phyloP scores from a whole-genome alignment of 2,888 invertebrate species.

The Netelia fuscicornis region DNA sequence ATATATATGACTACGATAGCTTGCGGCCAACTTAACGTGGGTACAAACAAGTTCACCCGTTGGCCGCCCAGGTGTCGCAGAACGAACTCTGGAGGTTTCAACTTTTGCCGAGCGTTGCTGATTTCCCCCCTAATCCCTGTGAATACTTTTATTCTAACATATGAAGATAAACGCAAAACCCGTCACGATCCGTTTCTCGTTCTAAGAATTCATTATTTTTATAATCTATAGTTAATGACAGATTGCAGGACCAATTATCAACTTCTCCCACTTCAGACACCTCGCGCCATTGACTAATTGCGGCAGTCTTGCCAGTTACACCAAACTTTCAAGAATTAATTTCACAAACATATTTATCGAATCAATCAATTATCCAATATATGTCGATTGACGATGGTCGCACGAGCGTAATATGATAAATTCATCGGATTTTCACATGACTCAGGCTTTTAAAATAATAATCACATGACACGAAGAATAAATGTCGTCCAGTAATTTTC shows the following conservation, averaged over 20 bases:
- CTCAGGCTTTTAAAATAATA: slow-evolving; percentile 15
- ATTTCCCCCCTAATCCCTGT: too few species aligned
- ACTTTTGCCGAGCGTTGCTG: too few species aligned
- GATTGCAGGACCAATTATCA: slow-evolving; percentile 20
- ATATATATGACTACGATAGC: too few species aligned
- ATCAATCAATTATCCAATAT: slow-evolving; percentile 16
- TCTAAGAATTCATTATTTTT: neutral
- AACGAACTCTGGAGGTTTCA: too few species aligned
- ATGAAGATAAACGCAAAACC: neutral
- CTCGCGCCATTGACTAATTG: slow-evolving; percentile 1
- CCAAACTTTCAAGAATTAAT: slow-evolving; percentile 22
- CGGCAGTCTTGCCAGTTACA: neutral
- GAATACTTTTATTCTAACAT: neutral
- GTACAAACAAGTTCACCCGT: too few species aligned
- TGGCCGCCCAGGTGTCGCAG: too few species aligned
- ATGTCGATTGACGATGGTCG: neutral
- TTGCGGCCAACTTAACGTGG: too few species aligned
- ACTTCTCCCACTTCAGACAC: slow-evolving; percentile 1
- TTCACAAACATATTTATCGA: neutral
- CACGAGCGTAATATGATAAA: slow-evolving; percentile 15
- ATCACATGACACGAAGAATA: slow-evolving; percentile 10
- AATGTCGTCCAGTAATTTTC: slow-evolving; percentile 8
- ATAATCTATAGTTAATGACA: slow-evolving; percentile 15
- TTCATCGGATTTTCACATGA: slow-evolving; percentile 12
- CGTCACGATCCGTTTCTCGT: neutral